phyloP scores from a whole-genome alignment of 2,888 invertebrate species.

The Andrena marginata region DNA sequence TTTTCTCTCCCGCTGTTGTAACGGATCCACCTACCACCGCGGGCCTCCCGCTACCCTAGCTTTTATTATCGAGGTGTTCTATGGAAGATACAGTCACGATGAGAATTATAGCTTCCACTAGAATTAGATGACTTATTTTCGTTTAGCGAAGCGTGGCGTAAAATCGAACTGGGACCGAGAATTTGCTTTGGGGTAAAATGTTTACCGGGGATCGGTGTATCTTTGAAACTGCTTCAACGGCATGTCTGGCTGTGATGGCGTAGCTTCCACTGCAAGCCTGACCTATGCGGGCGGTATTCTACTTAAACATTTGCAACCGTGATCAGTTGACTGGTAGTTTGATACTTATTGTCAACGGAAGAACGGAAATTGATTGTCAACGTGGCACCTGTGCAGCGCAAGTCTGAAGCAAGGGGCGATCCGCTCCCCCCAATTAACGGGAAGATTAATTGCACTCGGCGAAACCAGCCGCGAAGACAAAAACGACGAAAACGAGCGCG shows the following conservation, averaged over 20 bases:
- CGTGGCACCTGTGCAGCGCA: constrained; percentile 20
- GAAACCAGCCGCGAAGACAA: constrained; percentile 9
- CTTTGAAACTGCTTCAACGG: neutral
- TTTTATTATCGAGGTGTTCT: neutral
- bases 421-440: constrained; percentile 47
- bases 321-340: neutral
- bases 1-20: neutral
- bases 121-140: too few relatives aligned
- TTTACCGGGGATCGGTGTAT: too few relatives aligned
- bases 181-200: too few relatives aligned
- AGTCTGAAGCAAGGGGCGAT: constrained; percentile 8
- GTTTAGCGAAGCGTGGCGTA: too few relatives aligned
- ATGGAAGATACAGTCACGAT: neutral
- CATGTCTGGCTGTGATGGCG: neutral
- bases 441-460: constrained; percentile 40
- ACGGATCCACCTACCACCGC: neutral
- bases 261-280: neutral
- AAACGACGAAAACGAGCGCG: constrained; percentile 30
- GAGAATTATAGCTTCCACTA: neutral
- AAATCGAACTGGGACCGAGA: neutral
- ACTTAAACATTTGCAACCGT: neutral
- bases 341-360: too few relatives aligned
- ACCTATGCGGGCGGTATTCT: neutral
- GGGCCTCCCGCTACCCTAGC: neutral
- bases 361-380: constrained; percentile 28